Evolutionary conservation across 2,113 vertebrate species (phyloP), one percentile per base, ranked within the genome.

Genomic region (Callaeas wilsoni): DNA sequence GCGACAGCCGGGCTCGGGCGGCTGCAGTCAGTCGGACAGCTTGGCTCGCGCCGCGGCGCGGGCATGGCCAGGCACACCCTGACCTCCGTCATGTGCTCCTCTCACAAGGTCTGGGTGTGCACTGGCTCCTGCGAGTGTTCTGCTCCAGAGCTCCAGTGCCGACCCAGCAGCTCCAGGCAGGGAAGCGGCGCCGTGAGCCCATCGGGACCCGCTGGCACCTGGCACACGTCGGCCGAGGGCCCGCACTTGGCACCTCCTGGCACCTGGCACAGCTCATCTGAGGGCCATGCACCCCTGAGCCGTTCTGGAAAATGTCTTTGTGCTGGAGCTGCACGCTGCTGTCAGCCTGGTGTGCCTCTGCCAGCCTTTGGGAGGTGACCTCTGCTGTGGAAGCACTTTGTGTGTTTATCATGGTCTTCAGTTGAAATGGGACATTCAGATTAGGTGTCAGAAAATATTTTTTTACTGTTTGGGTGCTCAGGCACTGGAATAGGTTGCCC

Each of bases 1-100:
- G 96, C 90, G 94, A 93, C 98, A 98, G 98, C 98, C 98, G 98
- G 98, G 98, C 97, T 96, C 82, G 68, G 88, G 73, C 74, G 96
- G 98, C 98, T 96, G 93, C 97, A 98, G 98, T 98, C 98, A 98
- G 96, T 98, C 92, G 89, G 90, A 98, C 98, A 98, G 97, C 98
- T 98, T 98, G 98, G 97, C 98, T 97, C 73, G 37, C 92, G 19
- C 42, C 1, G 3, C 12, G 5, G 47, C 3, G 4, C 47, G 7
- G 2, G 47, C 62, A 55, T 15, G 5, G 42, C 62, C 30, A 13
- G 52, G 35, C 62, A 41, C 1, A 1, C 44, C 17, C 44, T 44
- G 87, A 97, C 98, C 98, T 97, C 93, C 87, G 93, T 98, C 98
- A 94, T 97, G 98, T 98, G 98, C 97, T 98, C 97, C 55, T 97